A percentile compares a stretch with the other conserved stretches of the same genome.
Evolutionary conservation across 2,113 vertebrate species (phyloP).

Genomic region (Hystrix cristata): DNA sequence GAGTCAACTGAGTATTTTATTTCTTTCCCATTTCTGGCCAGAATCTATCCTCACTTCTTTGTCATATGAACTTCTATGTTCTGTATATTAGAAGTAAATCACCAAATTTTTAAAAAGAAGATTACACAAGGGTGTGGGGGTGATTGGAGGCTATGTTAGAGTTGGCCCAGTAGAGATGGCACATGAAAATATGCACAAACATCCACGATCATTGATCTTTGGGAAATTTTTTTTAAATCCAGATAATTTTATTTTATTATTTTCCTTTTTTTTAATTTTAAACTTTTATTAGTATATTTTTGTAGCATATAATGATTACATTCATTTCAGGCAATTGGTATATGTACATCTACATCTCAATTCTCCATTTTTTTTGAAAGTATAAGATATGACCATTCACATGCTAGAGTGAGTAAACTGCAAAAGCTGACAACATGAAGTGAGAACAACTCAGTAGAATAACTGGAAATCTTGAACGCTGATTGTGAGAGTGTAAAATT

Average conservation of each 20-base stretch:
- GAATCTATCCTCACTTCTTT: not conserved
- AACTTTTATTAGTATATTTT: not conserved
- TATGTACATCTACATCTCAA: not conserved
- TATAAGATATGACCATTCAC: no score
- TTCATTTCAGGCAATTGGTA: not conserved
- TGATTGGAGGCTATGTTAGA: no score
- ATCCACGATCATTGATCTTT: not conserved
- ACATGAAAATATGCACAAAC: not conserved
- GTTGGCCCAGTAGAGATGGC: not conserved
- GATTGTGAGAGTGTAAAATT: not conserved
- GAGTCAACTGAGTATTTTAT: not conserved
- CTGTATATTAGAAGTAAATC: not conserved
- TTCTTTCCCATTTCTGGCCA: not conserved
- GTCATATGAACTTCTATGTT: not conserved
- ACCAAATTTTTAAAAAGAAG: not conserved
- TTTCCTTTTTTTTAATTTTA: not conserved
- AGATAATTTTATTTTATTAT: not conserved
- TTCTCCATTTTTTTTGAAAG: not conserved
- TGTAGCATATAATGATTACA: not conserved
- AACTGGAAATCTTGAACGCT: not conserved
- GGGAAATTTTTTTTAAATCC: no score
- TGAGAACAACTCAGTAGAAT: not conserved
- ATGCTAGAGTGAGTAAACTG: not conserved
- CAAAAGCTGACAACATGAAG: not conserved
- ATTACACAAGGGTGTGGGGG: not conserved